These are phyloP conservation scores for Trididemnum nubilum DNA, from an alignment of 23 tunicate species.

Conservation along the genomic window DNA sequence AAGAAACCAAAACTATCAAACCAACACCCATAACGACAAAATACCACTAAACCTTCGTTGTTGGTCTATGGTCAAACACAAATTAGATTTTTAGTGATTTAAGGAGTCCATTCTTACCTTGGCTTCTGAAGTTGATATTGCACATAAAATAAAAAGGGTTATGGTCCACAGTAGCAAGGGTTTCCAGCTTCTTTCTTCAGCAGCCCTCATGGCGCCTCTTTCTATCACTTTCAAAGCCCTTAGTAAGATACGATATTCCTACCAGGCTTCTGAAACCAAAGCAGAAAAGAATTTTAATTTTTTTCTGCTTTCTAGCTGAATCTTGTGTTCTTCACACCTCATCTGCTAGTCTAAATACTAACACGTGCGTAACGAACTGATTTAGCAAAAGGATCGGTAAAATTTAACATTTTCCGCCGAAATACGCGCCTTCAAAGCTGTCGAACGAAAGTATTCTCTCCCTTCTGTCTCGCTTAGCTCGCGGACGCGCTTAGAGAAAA, in stretches of 20 bases:
- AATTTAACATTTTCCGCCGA: neutral
- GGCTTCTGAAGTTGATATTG: neutral
- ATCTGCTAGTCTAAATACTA: too few relatives aligned
- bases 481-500: too few relatives aligned
- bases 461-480: too few relatives aligned
- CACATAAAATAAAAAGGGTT: neutral
- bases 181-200: neutral
- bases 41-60: too few relatives aligned
- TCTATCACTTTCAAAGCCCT: neutral
- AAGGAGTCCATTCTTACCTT: neutral
- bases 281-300: neutral
- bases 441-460: too few relatives aligned
- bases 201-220: neutral
- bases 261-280: neutral
- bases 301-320: neutral
- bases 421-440: neutral
- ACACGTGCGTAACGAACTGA: neutral
- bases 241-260: neutral
- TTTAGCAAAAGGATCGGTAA: neutral
- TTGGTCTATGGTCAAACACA: too few relatives aligned
- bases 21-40: too few relatives aligned
- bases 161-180: neutral
- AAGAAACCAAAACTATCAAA: too few relatives aligned
- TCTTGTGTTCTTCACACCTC: too few relatives aligned
- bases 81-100: too few relatives aligned